Evolutionary conservation across 2,888 invertebrate genomes (phyloP).

Genomic region (Hetaerina titia): DNA sequence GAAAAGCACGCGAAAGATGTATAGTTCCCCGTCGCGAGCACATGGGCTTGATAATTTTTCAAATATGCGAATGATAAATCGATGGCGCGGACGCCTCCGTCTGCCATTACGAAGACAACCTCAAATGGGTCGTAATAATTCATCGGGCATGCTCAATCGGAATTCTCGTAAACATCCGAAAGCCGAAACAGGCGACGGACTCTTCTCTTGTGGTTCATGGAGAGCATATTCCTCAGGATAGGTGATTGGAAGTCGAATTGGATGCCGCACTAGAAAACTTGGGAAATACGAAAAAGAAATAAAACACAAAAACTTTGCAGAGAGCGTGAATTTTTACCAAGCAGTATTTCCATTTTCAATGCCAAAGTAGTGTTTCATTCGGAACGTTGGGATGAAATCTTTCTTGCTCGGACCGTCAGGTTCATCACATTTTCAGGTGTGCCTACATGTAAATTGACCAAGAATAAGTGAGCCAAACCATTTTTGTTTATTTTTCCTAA

Average conservation of each 20-base stretch:
- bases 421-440: too few species aligned
- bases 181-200: neutral
- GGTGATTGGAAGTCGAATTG: neutral
- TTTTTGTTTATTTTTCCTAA: too few species aligned
- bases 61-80: neutral
- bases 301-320: neutral
- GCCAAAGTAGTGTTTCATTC: neutral
- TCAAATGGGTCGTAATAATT: neutral
- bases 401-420: too few species aligned
- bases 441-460: too few species aligned
- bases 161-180: neutral
- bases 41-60: neutral
- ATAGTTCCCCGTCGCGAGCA: neutral
- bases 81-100: neutral
- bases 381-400: neutral
- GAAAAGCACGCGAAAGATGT: neutral
- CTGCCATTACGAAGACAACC: neutral
- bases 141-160: neutral
- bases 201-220: neutral
- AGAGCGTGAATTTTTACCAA: neutral
- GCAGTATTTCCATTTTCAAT: neutral
- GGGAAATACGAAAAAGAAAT: neutral
- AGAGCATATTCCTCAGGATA: neutral
- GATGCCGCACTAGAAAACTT: neutral
- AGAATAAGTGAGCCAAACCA: too few species aligned